These are phyloP conservation scores for Macrostomum cliftonense DNA, from an alignment of 2,888 invertebrate species.

Conservation along the genomic window DNA sequence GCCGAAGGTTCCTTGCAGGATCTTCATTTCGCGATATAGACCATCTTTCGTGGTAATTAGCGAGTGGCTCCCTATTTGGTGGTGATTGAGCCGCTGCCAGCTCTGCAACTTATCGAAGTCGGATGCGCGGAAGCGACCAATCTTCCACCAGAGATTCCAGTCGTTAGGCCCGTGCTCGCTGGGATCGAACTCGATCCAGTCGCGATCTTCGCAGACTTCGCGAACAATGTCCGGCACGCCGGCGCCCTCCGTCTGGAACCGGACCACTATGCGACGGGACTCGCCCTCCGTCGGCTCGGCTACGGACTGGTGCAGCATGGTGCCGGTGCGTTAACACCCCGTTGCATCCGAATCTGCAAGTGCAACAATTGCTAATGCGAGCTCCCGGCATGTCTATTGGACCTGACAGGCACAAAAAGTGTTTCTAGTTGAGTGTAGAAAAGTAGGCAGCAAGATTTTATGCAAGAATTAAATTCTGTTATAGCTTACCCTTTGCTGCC, in stretches of 20 bases:
- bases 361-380: no score
- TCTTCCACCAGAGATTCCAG: constrained; percentile 71
- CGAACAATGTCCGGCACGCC: constrained; percentile 26
- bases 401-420: no score
- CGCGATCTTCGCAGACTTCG: constrained; percentile 57
- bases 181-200: constrained; percentile 55
- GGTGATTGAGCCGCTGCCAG: constrained; percentile 49
- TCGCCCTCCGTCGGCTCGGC: no score
- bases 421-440: no score
- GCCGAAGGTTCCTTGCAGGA: constrained; percentile 62
- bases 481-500: no score
- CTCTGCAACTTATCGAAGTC: constrained; percentile 23
- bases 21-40: constrained; percentile 52
- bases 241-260: constrained; percentile 26
- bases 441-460: no score
- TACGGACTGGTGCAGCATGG: no score
- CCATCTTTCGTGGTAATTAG: constrained; percentile 67
- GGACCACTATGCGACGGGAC: constrained; percentile 8
- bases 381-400: no score
- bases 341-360: no score
- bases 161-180: constrained; percentile 41
- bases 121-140: constrained; percentile 49
- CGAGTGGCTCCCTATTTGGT: constrained; percentile 48
- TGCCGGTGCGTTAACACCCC: no score
- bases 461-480: no score